Conservation (phyloP, 2,888 invertebrate species). For the Nomada ruficornis region DNA sequence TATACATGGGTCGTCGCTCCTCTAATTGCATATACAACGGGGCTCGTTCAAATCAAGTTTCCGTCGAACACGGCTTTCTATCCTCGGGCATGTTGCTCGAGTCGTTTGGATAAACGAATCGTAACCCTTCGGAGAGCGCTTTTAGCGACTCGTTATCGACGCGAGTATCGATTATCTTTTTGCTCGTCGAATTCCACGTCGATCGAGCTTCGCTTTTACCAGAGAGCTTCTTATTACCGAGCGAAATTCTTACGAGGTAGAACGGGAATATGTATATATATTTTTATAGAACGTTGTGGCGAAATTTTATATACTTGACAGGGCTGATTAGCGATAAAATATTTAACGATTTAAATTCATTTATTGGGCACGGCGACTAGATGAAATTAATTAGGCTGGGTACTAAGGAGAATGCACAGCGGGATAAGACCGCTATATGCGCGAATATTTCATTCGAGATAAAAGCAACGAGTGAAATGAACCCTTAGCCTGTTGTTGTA, state of each 20-base stretch:
- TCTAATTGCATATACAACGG: conserved; percentile 74
- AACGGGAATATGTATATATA: neutral
- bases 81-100: conserved; percentile 55
- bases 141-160: conserved; percentile 54
- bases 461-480: conserved; percentile 22
- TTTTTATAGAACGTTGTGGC: neutral
- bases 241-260: conserved; percentile 25
- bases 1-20: conserved; percentile 65
- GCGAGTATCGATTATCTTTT: conserved; percentile 49
- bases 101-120: conserved; percentile 47
- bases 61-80: conserved; percentile 67
- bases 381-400: conserved; percentile 16
- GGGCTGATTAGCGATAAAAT: neutral
- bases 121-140: conserved; percentile 32
- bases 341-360: too few species aligned
- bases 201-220: conserved; percentile 19
- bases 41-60: conserved; percentile 70
- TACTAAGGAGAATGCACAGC: neutral
- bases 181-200: conserved; percentile 31
- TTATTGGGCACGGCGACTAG: neutral
- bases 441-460: conserved; percentile 39
- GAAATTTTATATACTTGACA: neutral
- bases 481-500: conserved; percentile 24
- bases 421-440: neutral
- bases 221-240: conserved; percentile 19